Evolutionary conservation across 2,888 invertebrate species (phyloP).

Genomic region (Capitulum mitella): DNA sequence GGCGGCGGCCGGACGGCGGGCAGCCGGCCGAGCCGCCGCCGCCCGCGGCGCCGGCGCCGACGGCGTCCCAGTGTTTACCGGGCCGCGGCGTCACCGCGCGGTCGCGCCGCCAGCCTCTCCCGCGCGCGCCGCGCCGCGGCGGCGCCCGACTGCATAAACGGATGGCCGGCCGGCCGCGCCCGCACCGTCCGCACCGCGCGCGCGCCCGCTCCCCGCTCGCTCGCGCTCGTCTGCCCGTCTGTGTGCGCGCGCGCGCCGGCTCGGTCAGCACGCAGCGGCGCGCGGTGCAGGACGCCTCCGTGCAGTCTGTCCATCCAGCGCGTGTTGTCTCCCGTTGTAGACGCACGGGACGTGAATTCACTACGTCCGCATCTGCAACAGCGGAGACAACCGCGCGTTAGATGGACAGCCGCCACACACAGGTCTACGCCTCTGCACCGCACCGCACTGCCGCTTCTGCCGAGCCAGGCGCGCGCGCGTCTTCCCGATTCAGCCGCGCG

Average conservation of each 20-base stretch:
- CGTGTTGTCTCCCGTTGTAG: conserved; percentile 3
- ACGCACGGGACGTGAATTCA: conserved; percentile 15
- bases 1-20: background rate
- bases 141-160: background rate
- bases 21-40: background rate
- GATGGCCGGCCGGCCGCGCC: background rate
- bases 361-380: conserved; percentile 25
- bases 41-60: conserved; percentile 4
- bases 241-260: background rate
- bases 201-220: background rate
- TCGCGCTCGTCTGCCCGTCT: background rate
- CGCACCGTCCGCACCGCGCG: background rate
- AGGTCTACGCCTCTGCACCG: background rate
- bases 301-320: background rate
- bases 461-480: background rate
- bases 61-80: background rate
- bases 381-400: conserved; percentile 18
- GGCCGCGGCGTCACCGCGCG: background rate
- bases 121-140: background rate
- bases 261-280: background rate
- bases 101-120: background rate
- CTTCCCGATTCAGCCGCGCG: background rate
- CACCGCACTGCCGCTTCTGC: background rate
- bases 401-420: conserved; percentile 2
- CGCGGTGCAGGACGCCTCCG: background rate